Evolutionary conservation across 92 coral and sea anemone species (phyloP).

Genomic region (Porites divaricata): DNA sequence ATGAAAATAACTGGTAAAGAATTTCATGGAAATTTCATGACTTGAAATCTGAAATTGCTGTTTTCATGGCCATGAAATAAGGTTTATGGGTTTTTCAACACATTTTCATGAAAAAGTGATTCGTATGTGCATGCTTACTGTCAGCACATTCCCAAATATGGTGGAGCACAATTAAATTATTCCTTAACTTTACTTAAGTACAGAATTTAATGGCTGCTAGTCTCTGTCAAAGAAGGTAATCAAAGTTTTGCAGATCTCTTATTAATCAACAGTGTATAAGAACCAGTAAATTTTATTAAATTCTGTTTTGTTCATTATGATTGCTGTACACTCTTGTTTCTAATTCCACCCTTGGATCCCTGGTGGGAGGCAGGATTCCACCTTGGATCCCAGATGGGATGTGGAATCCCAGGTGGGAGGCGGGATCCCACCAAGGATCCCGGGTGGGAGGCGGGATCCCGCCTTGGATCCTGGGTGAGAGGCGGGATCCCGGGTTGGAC

Average conservation of each 20-base stretch:
- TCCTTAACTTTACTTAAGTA: background rate
- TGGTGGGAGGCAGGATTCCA: background rate
- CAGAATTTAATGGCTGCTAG: no score
- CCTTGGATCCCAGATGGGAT: background rate
- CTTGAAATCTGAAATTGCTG: no score
- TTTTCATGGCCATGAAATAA: no score
- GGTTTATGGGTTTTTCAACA: no score
- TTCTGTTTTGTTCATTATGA: background rate
- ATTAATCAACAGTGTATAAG: background rate
- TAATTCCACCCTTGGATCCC: background rate
- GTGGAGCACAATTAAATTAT: conserved; percentile 1
- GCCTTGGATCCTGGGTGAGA: background rate
- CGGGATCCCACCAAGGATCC: background rate
- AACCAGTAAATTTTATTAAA: background rate
- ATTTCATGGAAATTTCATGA: no score
- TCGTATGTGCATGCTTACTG: background rate
- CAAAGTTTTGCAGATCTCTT: background rate
- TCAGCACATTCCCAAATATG: conserved; percentile 6
- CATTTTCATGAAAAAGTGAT: no score
- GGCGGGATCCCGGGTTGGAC: background rate
- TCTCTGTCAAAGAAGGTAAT: no score
- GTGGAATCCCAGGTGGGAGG: background rate
- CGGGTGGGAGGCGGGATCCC: background rate
- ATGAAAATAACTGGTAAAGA: no score
- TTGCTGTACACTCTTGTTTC: background rate